These are phyloP conservation scores for Pelodiscus sinensis DNA, from an alignment of 2,113 vertebrate species.

Conservation along the genomic window DNA sequence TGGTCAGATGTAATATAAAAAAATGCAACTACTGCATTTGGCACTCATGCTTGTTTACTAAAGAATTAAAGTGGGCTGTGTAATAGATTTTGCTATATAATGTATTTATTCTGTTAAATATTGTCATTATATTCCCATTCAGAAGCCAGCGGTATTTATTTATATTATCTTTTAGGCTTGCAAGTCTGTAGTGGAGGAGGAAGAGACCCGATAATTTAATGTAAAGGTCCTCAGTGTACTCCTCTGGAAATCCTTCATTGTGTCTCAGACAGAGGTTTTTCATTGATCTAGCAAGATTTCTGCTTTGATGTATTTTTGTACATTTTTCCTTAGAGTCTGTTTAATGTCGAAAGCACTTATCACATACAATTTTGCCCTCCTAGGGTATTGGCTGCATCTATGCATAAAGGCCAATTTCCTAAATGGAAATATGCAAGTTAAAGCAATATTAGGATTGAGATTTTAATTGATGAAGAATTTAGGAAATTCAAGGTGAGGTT, in stretches of 20 bases:
- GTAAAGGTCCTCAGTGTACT: conserved; percentile 24
- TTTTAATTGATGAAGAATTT: not conserved
- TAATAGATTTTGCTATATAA: conserved; percentile 11
- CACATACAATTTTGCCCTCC: not conserved
- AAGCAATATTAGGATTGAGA: not conserved
- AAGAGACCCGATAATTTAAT: conserved; percentile 31
- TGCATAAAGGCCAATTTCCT: not conserved
- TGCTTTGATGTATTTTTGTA: not conserved
- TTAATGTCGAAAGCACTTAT: not conserved
- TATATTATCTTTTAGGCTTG: conserved; percentile 20
- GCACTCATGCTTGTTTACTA: not conserved
- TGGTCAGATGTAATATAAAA: not conserved
- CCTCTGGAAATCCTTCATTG: conserved; percentile 38
- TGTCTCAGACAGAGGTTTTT: conserved; percentile 21
- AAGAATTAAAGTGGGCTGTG: not conserved
- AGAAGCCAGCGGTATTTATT: not conserved
- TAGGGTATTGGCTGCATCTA: not conserved
- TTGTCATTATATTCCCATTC: conserved; percentile 20
- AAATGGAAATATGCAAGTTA: not conserved
- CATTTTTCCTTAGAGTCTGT: not conserved
- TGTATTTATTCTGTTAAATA: conserved; percentile 20
- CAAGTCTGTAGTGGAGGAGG: not conserved
- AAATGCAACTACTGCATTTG: not conserved
- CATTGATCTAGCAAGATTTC: conserved; percentile 37
- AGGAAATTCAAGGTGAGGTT: not conserved